Evolutionary conservation across 1,140 invertebrate species (phyloP).

Genomic region (Drosophila yakuba): DNA sequence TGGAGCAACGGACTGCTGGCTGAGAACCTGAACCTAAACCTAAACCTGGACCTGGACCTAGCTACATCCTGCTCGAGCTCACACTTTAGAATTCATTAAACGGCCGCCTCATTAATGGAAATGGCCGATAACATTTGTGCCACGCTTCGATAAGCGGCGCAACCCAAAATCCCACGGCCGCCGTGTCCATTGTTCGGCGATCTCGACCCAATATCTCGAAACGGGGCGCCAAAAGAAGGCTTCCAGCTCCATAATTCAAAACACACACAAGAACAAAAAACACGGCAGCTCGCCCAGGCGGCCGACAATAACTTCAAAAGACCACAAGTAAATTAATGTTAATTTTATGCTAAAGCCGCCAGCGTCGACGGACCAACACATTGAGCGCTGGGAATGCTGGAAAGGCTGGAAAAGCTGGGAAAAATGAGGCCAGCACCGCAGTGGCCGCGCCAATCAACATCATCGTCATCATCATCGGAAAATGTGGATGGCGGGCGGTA

Average conservation of each 20-base stretch:
- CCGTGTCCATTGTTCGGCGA: conserved; percentile 61
- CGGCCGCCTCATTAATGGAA: conserved; percentile 80
- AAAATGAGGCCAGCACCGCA: conserved; percentile 58
- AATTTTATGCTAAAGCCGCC: conserved; percentile 81
- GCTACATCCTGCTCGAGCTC: conserved; percentile 30
- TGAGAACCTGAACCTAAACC: neutral
- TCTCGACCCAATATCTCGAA: conserved; percentile 68
- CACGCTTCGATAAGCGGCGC: conserved; percentile 76
- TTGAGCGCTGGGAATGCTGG: conserved; percentile 37
- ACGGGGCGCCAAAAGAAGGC: conserved; percentile 1
- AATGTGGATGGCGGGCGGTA: conserved; percentile 10
- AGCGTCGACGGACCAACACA: conserved; percentile 37
- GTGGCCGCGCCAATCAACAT: conserved; percentile 69
- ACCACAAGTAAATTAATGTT: conserved; percentile 84
- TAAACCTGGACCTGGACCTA: conserved; percentile 1
- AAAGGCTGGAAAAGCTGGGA: conserved; percentile 21
- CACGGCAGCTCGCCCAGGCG: conserved; percentile 28
- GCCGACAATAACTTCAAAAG: conserved; percentile 81
- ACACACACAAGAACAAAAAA: conserved; percentile 71
- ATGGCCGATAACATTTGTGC: conserved; percentile 82
- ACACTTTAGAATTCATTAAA: conserved; percentile 82
- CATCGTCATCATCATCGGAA: conserved; percentile 32
- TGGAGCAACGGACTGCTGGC: conserved; percentile 10
- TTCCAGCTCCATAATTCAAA: conserved; percentile 73
- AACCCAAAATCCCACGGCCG: conserved; percentile 42